Base-by-base conservation (phyloP, 2,888 invertebrate species). In the Meganola albula region DNA sequence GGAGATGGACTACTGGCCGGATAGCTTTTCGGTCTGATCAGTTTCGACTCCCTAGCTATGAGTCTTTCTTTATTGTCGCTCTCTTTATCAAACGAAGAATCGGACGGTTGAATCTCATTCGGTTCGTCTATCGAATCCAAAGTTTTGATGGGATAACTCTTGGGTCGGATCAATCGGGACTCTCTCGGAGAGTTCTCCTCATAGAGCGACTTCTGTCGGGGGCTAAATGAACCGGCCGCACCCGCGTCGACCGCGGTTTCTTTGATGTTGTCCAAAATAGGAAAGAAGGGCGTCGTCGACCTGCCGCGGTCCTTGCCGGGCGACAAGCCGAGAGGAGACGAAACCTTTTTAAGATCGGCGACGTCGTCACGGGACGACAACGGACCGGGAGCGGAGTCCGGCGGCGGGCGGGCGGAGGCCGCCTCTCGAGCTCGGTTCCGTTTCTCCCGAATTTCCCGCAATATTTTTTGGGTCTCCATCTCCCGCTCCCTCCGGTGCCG, bases 361-460 rank as follows among this genome's bases (percentile, higher is more conserved):
- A 44, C 26, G 6, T 73, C 72, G 14, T 75, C 76, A 22, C 68
- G 69, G 34, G 60, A 64, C 9, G 52, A 38, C 18, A 48, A 44
- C 10, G 58, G 63, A 12, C 46, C 42, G 24, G 74, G 67, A 21
- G 47, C 44, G 8, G 48, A 30, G 10, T 77, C 74, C 2, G 49
- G 50, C 3, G 67, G 74, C 51, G 71, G 70, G 22, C 65, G 62
- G 11, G 62, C 52, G 43, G 63, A 47, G 39, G 67, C 37, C 14
- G 65, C 55, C 14, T 82, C 78, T 31, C 75, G 62, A 10, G 74
- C 64, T 39, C 72, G 76, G 46, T 74, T 88, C 34, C 87, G 74
- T 63, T 90, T 90, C 59, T 91, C 89, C 36, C 93, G 69, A 34
- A 91, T 90, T 78, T 93, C 89, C 58, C 90, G 88, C 4, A 92